Percentiles rank a stretch among this genome's conserved stretches.
Evolutionary conservation across 2,888 invertebrate species (phyloP).

Genomic region (Parnassius mnemosyne): DNA sequence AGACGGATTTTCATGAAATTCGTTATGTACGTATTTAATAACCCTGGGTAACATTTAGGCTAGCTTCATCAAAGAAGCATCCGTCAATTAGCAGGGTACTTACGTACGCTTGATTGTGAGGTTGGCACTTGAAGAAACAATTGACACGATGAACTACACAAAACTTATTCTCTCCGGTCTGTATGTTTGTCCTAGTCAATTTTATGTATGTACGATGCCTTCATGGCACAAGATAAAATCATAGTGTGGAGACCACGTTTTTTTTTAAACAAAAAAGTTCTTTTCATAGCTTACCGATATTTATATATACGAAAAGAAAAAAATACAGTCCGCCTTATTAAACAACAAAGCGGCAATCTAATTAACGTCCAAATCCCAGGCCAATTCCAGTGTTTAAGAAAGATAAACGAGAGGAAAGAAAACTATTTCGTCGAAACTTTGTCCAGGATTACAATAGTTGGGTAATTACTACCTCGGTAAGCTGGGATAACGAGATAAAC

Average conservation of each 20-base stretch:
- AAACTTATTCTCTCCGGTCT: no score
- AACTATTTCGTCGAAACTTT: slow-evolving; percentile 67
- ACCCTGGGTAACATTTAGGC: background rate
- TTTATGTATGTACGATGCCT: background rate
- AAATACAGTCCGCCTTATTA: slow-evolving; percentile 38
- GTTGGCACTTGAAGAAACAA: no score
- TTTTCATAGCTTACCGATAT: slow-evolving; percentile 15
- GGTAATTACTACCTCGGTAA: slow-evolving; percentile 50
- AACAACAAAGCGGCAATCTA: slow-evolving; percentile 63
- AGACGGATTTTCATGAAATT: background rate
- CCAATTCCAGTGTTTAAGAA: slow-evolving; percentile 77
- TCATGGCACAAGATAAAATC: no score
- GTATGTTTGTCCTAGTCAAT: no score
- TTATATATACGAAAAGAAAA: slow-evolving; percentile 11
- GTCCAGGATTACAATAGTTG: slow-evolving; percentile 54
- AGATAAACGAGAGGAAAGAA: slow-evolving; percentile 75
- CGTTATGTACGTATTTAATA: background rate
- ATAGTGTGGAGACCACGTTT: background rate
- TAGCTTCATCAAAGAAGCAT: no score
- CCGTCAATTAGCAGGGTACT: no score
- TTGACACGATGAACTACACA: no score
- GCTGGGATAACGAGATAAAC: slow-evolving; percentile 23
- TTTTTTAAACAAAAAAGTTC: slow-evolving; percentile 1
- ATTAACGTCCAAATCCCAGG: slow-evolving; percentile 70
- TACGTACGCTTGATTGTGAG: no score